Percentiles rank a stretch among this genome's conserved stretches.
Conservation (phyloP, 1,140 invertebrate genomes). For the Drosophila funebris region DNA sequence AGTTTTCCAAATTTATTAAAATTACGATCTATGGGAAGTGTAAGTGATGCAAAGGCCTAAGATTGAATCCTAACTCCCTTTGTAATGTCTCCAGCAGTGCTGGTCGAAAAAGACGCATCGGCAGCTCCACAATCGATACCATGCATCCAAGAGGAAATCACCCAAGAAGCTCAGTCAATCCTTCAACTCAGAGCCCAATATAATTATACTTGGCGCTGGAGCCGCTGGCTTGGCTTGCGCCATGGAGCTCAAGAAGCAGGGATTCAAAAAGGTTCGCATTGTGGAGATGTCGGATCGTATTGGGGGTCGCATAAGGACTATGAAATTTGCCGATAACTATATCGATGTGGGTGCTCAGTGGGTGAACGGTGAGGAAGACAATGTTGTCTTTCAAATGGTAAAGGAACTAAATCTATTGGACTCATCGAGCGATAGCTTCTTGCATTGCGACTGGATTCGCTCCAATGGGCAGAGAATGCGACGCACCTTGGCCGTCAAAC, state of each 20-base stretch:
- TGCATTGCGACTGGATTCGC: conserved; percentile 62
- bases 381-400: conserved; percentile 88
- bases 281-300: conserved; percentile 89
- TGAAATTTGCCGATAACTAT: conserved; percentile 85
- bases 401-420: conserved; percentile 84
- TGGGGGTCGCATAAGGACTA: conserved; percentile 87
- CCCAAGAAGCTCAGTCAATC: conserved; percentile 7
- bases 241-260: conserved; percentile 82
- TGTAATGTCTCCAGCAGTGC: not conserved
- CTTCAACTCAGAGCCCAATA: conserved; percentile 8
- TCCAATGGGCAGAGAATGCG: conserved; percentile 66
- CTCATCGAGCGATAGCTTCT: conserved; percentile 6
- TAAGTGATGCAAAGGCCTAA: not conserved
- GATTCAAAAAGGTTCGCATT: conserved; percentile 84
- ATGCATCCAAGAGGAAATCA: conserved; percentile 11
- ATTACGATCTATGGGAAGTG: conserved; percentile 31
- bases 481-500: not conserved
- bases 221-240: conserved; percentile 86
- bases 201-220: conserved; percentile 86
- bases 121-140: not conserved
- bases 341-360: conserved; percentile 92
- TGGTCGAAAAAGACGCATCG: not conserved
- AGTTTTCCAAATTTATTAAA: not conserved
- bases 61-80: not conserved
- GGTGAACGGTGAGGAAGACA: conserved; percentile 90